A percentile compares a stretch with the other conserved stretches of the same genome.
phyloP scores from a whole-genome alignment of 2,797 vertebrate species.

The Glossophaga mutica region DNA sequence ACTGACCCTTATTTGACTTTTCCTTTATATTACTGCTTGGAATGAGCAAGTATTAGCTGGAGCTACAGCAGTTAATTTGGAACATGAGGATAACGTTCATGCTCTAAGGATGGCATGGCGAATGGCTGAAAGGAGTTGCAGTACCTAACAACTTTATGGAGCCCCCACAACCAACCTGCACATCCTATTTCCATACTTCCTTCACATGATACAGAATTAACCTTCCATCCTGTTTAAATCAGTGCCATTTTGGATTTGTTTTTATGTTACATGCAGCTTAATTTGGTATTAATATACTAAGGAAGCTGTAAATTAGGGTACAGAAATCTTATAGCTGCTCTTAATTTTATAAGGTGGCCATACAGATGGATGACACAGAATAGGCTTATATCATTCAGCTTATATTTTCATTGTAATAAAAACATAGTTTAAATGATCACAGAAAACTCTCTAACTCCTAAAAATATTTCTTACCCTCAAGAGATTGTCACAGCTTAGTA shows the following conservation, averaged over 20 bases:
- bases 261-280: background rate
- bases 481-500: background rate
- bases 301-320: background rate
- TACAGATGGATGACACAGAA: background rate
- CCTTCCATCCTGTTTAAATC: background rate
- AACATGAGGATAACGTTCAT: background rate
- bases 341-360: background rate
- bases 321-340: background rate
- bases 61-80: background rate
- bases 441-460: background rate
- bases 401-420: background rate
- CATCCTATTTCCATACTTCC: background rate
- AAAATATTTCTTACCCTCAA: background rate
- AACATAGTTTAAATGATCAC: background rate
- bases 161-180: background rate
- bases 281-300: background rate
- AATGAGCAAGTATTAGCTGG: background rate
- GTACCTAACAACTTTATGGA: background rate
- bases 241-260: background rate
- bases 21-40: background rate
- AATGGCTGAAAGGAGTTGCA: background rate
- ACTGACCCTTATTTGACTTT: background rate
- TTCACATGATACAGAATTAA: background rate
- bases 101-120: background rate
- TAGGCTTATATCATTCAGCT: background rate